Evolutionary conservation across 2,888 invertebrate genomes (phyloP), one percentile per base, ranked within the genome.

Genomic region (Napeogenes inachia): DNA sequence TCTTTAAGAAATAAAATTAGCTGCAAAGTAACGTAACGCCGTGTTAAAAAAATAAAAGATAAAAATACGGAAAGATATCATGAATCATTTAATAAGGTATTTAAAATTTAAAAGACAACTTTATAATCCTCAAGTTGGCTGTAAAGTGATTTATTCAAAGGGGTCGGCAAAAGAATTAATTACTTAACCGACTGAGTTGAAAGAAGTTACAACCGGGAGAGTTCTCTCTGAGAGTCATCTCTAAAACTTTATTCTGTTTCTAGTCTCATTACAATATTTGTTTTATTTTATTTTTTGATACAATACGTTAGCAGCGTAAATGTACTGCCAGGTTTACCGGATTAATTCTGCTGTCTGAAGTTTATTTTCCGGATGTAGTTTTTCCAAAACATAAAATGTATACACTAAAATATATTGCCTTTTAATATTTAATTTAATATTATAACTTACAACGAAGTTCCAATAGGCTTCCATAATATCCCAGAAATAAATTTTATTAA

Each of bases 131-230:
- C 60, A 70, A 75, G 75, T 77, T 73, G 70, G 68, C 70, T 66
- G 64, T 64, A 70, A 73, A 75, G 77, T 79, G 78, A 82, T 82
- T 81, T 82, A 81, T 79, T 80, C 76, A 79, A 82, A 80, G 76
- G 72, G 77, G 71, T 69, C 70, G 70, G 76, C 74, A 77, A 80
- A 82, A 81, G 80, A 82, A 81, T 85, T 86, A 84, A 85, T 85
- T 83, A 84, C 80, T 82, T 80, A 80, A 77, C 75, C 70, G 73
- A 75, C 71, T 64, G 67, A 65, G 63, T 70, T 73, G 73, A 75
- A 78, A 76, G 74, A 79, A 78, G 70, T 78, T 77, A 61, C 67
- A 55, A 57, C 53, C 65, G 59, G 59, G 63, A 66, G 72, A 73
- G 72, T 73, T 74, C 76, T 73, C 66, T 67, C 68, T 62, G 68